Base-by-base conservation (phyloP, 2,888 invertebrate species). In the Thereva unica region DNA sequence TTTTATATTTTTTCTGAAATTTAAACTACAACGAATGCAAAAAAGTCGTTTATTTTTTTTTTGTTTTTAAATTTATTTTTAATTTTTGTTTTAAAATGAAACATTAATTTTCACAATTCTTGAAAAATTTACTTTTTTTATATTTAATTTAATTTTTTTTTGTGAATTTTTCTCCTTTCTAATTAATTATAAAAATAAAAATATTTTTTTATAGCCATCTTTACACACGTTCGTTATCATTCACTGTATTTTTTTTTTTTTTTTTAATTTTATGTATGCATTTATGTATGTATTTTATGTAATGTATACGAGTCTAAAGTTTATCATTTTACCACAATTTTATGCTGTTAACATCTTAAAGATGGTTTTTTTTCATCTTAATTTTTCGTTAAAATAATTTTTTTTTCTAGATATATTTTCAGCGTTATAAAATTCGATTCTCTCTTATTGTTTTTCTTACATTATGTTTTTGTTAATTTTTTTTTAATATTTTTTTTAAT, bases 401-500 rank as follows among this genome's bases (percentile, higher is more conserved):
- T 61, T 12, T 50, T 50, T 50, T 38, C 61, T 41, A 10, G 37
- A 37, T 50, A 50, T 50, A 61, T 44, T 61, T 61, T 61, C 61
- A 59, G 59, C 59, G 50, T 61, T 61, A 61, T 50, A 61, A 61
- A 61, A 61, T 61, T 61, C 61, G 61, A 50, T 61, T 61, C 61
- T 50, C 41, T 61, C 61, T 61, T 61, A 61, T 61, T 61, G 61
- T 61, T 61, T 47, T 55, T 41, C 57, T 45, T 61, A 61, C 12
- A 23, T 61, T 50, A 61, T 50, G 10, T 61, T 61, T 47, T 59
- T 41, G 12, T 23, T 41, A 5, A 5, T 56, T 56, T 56, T 52
- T 35, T 52, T 52, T 52, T 52, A 44, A 9, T n/a, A 34, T 35
- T 9, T 57, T 57, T 50, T 23, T 50, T 12, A 61, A 50, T 61